Conservation (phyloP, 2,797 vertebrate genomes). For the Neopelma chrysocephalum region DNA sequence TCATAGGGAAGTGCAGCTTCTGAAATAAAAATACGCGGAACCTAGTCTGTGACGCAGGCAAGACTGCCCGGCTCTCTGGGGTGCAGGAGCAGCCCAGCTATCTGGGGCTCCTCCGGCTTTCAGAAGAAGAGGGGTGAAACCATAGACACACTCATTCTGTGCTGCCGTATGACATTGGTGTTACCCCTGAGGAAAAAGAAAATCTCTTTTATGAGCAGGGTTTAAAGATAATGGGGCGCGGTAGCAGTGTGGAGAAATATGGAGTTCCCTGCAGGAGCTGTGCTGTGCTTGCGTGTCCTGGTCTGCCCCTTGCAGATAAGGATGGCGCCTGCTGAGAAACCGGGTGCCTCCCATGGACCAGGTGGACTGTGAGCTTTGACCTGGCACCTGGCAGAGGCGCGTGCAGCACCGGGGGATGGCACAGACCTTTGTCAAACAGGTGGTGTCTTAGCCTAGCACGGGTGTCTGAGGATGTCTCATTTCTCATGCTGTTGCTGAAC, state of each 20-base stretch:
- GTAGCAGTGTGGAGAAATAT: background rate
- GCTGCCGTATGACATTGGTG: background rate
- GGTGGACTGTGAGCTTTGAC: constrained; percentile 28
- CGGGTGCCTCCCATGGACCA: background rate
- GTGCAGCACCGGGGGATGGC: background rate
- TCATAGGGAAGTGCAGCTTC: background rate
- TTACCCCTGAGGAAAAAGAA: background rate
- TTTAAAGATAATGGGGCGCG: background rate
- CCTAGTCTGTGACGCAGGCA: rapidly evolving
- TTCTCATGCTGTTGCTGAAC: background rate
- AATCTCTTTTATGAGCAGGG: background rate
- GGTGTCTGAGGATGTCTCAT: background rate
- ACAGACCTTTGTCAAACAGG: background rate
- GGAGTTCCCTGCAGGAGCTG: background rate
- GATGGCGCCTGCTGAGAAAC: background rate
- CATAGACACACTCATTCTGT: rapidly evolving
- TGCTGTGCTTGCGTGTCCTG: background rate
- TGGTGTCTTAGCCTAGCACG: background rate
- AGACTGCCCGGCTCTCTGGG: background rate
- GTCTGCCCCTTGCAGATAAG: constrained; percentile 17
- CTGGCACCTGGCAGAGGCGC: background rate
- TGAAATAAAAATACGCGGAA: background rate
- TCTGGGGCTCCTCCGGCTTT: background rate
- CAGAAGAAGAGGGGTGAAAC: background rate
- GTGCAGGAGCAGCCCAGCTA: background rate